phyloP scores from a whole-genome alignment of 2,888 invertebrate species.

The Pammene fasciana region DNA sequence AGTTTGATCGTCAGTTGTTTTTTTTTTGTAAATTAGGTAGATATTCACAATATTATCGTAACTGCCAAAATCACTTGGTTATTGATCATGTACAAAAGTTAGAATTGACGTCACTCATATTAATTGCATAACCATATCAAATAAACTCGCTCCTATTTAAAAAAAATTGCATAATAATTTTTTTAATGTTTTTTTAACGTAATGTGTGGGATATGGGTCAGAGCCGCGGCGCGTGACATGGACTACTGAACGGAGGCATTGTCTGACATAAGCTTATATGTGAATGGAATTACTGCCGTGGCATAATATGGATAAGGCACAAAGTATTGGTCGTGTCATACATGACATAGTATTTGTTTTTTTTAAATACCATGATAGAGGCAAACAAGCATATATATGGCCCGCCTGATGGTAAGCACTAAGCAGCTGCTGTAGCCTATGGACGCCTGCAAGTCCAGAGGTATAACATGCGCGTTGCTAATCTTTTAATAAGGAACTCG shows the following conservation, averaged over 20 bases:
- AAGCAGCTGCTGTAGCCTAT: too few relatives aligned
- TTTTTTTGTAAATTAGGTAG: background rate
- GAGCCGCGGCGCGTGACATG: slow-evolving; percentile 67
- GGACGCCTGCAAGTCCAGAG: too few relatives aligned
- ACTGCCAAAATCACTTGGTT: background rate
- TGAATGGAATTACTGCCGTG: slow-evolving; percentile 63
- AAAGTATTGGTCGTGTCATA: too few relatives aligned
- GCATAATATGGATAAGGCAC: slow-evolving; percentile 66
- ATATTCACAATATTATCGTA: background rate
- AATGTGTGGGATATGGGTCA: slow-evolving; percentile 61
- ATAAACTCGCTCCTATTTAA: too few relatives aligned
- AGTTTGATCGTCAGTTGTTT: background rate
- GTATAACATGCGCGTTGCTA: too few relatives aligned
- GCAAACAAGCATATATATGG: too few relatives aligned
- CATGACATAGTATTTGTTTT: too few relatives aligned
- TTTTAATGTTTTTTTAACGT: slow-evolving; percentile 43
- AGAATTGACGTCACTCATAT: background rate
- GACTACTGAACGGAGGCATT: slow-evolving; percentile 75
- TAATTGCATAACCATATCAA: too few relatives aligned
- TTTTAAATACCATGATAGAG: too few relatives aligned
- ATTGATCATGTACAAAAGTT: background rate
- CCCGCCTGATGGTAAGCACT: too few relatives aligned
- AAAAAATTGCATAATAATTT: background rate
- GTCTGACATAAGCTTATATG: slow-evolving; percentile 79
- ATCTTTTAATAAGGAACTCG: too few relatives aligned